Conservation (phyloP, 2,113 vertebrate species). For the Neotragus moschatus region DNA sequence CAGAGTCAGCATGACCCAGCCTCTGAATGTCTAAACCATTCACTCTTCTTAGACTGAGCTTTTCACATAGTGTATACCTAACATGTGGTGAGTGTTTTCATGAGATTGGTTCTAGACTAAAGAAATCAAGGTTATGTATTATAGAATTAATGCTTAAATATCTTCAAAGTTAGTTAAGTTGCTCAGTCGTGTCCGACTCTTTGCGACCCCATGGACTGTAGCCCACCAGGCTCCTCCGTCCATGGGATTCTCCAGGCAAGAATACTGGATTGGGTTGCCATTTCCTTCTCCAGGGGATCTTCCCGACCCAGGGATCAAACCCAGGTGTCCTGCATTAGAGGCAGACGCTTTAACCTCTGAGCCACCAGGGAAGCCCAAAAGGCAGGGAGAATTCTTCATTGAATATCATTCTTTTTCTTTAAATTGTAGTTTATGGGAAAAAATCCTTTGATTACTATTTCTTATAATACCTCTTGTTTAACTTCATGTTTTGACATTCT, state of each 20-base stretch:
- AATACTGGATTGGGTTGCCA: too few relatives aligned
- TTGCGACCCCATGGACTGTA: too few relatives aligned
- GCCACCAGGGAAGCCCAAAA: too few relatives aligned
- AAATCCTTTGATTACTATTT: neutral
- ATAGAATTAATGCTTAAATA: conserved; percentile 16
- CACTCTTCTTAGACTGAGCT: neutral
- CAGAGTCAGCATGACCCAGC: neutral
- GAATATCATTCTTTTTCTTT: conserved; percentile 33
- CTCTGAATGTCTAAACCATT: neutral
- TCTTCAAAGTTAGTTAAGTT: too few relatives aligned
- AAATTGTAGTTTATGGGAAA: neutral
- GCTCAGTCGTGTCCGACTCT: too few relatives aligned
- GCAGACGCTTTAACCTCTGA: too few relatives aligned
- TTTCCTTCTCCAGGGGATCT: too few relatives aligned
- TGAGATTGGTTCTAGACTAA: conserved; percentile 42
- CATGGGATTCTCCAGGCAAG: too few relatives aligned
- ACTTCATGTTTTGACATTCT: conserved; percentile 58
- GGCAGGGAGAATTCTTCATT: neutral
- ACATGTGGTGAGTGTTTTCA: neutral
- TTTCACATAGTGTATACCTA: neutral
- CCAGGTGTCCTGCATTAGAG: too few relatives aligned
- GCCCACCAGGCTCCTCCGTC: too few relatives aligned
- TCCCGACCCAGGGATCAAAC: too few relatives aligned
- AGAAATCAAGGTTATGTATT: neutral
- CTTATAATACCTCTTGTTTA: neutral